A percentile compares a stretch with the other conserved stretches of the same genome.
phyloP scores from a whole-genome alignment of 2,113 vertebrate species.

The Muntiacus reevesi region DNA sequence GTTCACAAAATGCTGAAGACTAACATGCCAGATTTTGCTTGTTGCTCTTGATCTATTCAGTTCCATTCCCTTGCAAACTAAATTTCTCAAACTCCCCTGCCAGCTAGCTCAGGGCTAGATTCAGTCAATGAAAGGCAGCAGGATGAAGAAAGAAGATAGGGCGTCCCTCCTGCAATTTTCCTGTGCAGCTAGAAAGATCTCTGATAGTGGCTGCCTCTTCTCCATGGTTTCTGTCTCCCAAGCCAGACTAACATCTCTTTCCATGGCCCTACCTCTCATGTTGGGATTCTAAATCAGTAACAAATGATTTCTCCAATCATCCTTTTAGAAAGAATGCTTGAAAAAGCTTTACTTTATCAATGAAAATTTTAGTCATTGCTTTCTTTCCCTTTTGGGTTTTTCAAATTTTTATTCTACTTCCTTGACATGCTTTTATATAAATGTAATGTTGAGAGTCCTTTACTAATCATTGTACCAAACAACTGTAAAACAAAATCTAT shows the following conservation, averaged over 20 bases:
- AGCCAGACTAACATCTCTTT: background rate
- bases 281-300: background rate
- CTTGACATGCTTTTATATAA: background rate
- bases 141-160: background rate
- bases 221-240: background rate
- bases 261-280: background rate
- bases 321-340: background rate
- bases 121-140: background rate
- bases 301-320: background rate
- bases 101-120: background rate
- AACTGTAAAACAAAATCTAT: background rate
- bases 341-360: background rate
- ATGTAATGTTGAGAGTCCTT: background rate
- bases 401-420: constrained; percentile 18
- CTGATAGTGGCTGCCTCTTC: background rate
- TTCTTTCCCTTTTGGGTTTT: background rate
- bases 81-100: background rate
- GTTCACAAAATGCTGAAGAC: background rate
- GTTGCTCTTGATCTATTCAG: background rate
- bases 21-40: background rate
- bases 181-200: background rate
- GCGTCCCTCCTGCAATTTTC: background rate
- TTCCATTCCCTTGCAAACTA: background rate
- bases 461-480: background rate
- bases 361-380: background rate